Percentiles rank a stretch among this genome's conserved stretches.
These are phyloP conservation scores for Morpho deidamia DNA, from an alignment of 2,888 invertebrate genomes.

Conservation along the genomic window DNA sequence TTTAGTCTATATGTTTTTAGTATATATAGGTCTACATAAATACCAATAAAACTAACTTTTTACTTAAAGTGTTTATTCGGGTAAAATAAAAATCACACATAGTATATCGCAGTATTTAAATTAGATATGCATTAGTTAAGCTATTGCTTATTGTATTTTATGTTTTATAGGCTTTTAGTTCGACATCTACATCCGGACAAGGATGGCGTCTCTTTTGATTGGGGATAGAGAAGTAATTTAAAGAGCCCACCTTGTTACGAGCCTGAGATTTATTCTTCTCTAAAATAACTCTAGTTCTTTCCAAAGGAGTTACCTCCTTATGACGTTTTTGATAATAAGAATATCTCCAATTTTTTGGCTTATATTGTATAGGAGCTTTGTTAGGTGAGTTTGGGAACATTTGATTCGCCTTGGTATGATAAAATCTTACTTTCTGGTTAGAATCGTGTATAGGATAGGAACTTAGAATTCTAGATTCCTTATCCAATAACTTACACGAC, in stretches of 20 bases:
- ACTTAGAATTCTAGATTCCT: neutral
- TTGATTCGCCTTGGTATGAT: constrained; percentile 1
- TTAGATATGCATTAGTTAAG: too few species aligned
- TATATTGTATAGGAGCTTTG: neutral
- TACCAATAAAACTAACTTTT: too few species aligned
- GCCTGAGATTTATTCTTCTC: constrained; percentile 4
- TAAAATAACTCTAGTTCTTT: neutral
- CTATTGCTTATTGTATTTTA: neutral
- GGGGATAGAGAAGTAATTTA: constrained; percentile 25
- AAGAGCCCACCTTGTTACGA: constrained; percentile 13
- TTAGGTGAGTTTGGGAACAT: neutral
- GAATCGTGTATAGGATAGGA: neutral
- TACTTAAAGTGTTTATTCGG: constrained; percentile 30
- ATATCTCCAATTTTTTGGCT: constrained; percentile 1
- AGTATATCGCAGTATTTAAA: neutral
- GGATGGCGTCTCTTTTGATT: constrained; percentile 34
- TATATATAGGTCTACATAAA: too few species aligned
- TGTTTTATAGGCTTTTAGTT: constrained; percentile 23
- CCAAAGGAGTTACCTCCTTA: neutral
- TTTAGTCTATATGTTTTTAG: neutral
- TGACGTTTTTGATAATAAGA: constrained; percentile 23
- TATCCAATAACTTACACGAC: neutral
- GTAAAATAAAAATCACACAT: neutral
- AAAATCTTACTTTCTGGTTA: neutral
- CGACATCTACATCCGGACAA: constrained; percentile 24